Percentiles rank a stretch among this genome's conserved stretches.
These are phyloP conservation scores for Scaeva pyrastri DNA, from an alignment of 2,888 invertebrate genomes.

Conservation along the genomic window DNA sequence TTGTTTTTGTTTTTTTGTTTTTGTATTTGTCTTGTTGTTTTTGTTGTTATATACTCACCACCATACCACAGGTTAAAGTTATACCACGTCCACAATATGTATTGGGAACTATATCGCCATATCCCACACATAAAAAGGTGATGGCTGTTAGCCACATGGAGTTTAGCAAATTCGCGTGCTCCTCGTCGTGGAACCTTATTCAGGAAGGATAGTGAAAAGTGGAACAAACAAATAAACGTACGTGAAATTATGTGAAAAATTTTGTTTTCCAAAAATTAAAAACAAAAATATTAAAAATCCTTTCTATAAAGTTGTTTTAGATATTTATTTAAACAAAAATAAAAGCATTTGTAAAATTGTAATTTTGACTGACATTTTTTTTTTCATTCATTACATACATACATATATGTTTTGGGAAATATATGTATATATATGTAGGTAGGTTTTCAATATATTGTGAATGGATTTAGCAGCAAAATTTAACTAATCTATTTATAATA, in stretches of 20 bases:
- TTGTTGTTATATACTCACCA: slow-evolving; percentile 90
- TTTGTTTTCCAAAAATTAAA: slow-evolving; percentile 76
- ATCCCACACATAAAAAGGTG: slow-evolving; percentile 99
- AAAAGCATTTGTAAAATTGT: slow-evolving; percentile 47
- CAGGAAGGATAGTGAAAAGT: slow-evolving; percentile 80
- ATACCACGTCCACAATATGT: slow-evolving; percentile 99
- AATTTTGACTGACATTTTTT: slow-evolving; percentile 37
- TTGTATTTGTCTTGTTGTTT: slow-evolving; percentile 55
- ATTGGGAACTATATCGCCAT: slow-evolving; percentile 99
- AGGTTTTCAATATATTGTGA: slow-evolving; percentile 32
- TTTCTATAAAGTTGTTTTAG: slow-evolving; percentile 36
- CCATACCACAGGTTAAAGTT: slow-evolving; percentile 99
- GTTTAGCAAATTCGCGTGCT: slow-evolving; percentile 99
- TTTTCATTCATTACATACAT: neutral
- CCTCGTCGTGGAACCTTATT: slow-evolving; percentile 97
- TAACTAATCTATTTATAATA: slow-evolving; percentile 24
- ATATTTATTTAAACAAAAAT: slow-evolving; percentile 29
- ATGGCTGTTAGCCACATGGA: slow-evolving; percentile 99
- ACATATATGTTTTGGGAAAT: neutral
- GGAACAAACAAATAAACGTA: slow-evolving; percentile 83
- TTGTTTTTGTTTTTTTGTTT: slow-evolving; percentile 37
- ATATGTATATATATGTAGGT: too few species aligned
- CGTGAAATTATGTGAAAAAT: slow-evolving; percentile 83
- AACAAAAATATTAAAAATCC: slow-evolving; percentile 65
- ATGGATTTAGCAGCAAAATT: slow-evolving; percentile 36